Evolutionary conservation across 2,888 invertebrate genomes (phyloP).

Genomic region (Brachyopa scutellaris): DNA sequence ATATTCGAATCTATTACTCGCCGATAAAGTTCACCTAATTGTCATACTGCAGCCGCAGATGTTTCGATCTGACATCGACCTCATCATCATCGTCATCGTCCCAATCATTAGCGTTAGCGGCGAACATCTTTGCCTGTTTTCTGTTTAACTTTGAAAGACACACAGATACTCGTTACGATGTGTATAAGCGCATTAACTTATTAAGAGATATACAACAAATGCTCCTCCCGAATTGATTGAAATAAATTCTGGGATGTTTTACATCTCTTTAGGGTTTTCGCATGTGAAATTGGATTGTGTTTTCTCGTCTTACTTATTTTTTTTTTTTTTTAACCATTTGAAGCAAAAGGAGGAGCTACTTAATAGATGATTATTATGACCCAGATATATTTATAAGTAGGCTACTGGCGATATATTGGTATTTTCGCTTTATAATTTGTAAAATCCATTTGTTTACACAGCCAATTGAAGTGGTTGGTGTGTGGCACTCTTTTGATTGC

Average conservation of each 20-base stretch:
- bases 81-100: conserved; percentile 25
- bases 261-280: neutral
- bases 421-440: conserved; percentile 16
- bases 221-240: conserved; percentile 33
- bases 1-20: conserved; percentile 3
- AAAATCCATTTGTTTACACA: too few relatives aligned
- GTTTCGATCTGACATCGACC: neutral
- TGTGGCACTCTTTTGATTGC: conserved; percentile 15
- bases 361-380: conserved; percentile 43
- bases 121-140: conserved; percentile 21
- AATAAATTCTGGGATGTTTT: conserved; percentile 43
- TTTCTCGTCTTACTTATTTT: conserved; percentile 1
- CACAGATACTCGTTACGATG: neutral
- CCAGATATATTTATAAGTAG: conserved; percentile 45
- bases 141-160: neutral
- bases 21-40: conserved; percentile 32
- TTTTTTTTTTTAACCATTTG: neutral
- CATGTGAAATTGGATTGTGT: neutral
- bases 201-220: conserved; percentile 32
- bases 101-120: conserved; percentile 1
- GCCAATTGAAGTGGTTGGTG: conserved; percentile 15
- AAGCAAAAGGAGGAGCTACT: neutral
- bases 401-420: conserved; percentile 37
- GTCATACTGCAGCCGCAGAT: too few relatives aligned
- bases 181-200: conserved; percentile 1